These are phyloP conservation scores for Platerodrilus igneus DNA, from an alignment of 2,888 invertebrate genomes.

Conservation along the genomic window DNA sequence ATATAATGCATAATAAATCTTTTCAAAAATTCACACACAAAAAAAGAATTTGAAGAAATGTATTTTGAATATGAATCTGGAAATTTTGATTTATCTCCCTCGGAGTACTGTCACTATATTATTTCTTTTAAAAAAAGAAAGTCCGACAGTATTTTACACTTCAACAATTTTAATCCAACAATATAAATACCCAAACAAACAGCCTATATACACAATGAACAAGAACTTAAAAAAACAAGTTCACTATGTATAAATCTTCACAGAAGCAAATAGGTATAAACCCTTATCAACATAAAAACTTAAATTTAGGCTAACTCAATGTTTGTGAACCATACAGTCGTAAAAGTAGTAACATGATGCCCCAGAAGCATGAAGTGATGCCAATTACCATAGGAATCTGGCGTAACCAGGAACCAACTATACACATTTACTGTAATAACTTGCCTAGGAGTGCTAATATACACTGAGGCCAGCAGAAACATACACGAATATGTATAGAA, in stretches of 20 bases:
- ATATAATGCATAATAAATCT: no score
- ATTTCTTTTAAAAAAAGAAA: no score
- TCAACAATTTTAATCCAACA: no score
- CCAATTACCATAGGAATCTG: slow-evolving; percentile 80
- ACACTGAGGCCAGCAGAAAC: slow-evolving; percentile 38
- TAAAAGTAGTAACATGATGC: slow-evolving; percentile 69
- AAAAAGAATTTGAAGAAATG: no score
- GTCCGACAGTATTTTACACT: no score
- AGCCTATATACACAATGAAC: no score
- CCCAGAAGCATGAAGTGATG: slow-evolving; percentile 86
- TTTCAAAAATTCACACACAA: no score
- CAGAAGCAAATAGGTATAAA: background rate
- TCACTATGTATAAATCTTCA: background rate
- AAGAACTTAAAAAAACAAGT: slow-evolving; percentile 1
- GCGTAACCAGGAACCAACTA: slow-evolving; percentile 59
- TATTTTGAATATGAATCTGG: no score
- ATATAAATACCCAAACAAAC: no score
- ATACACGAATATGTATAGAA: slow-evolving; percentile 7
- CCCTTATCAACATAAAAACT: slow-evolving; percentile 5
- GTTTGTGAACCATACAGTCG: slow-evolving; percentile 55
- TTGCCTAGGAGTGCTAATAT: slow-evolving; percentile 50
- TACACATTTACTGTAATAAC: slow-evolving; percentile 43
- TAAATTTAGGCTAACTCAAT: slow-evolving; percentile 8
- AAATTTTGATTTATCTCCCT: no score
- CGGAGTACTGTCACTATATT: no score